A percentile compares a stretch with the other conserved stretches of the same genome.
Evolutionary conservation across 2,797 vertebrate genomes (phyloP).

Genomic region (Spea hammondii): DNA sequence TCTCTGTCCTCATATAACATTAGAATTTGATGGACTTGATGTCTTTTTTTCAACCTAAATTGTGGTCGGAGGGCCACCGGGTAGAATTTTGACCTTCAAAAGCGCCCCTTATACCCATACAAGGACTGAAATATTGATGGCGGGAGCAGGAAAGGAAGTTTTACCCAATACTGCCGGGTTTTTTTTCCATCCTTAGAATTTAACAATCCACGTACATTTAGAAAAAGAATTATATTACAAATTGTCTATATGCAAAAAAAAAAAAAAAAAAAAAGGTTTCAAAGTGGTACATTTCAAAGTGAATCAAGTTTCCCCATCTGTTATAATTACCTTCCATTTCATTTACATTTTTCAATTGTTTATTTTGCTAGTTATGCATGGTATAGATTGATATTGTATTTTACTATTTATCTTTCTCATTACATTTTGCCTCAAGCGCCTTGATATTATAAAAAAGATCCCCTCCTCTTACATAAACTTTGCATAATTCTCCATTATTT

Average conservation of each 20-base stretch:
- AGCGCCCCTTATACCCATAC: too few relatives aligned
- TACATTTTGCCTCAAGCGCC: slow-evolving; percentile 43
- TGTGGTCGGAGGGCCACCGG: too few relatives aligned
- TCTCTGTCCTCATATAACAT: too few relatives aligned
- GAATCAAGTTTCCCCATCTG: slow-evolving; percentile 48
- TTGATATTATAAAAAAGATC: slow-evolving; percentile 33
- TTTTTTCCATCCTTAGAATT: slow-evolving; percentile 18
- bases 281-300: slow-evolving; percentile 41
- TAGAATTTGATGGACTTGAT: too few relatives aligned
- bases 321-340: slow-evolving; percentile 49
- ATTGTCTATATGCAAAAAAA: background rate
- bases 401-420: slow-evolving; percentile 51
- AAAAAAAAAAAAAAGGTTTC: slow-evolving; percentile 39
- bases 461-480: slow-evolving; percentile 36
- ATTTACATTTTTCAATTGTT: slow-evolving; percentile 49
- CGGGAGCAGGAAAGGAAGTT: too few relatives aligned
- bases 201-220: background rate
- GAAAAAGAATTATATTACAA: background rate
- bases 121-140: too few relatives aligned
- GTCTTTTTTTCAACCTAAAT: too few relatives aligned
- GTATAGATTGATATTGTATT: slow-evolving; percentile 49
- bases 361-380: slow-evolving; percentile 46
- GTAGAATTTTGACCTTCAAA: too few relatives aligned
- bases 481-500: slow-evolving; percentile 50
- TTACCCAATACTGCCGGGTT: background rate